A percentile compares a stretch with the other conserved stretches of the same genome.
Conservation (phyloP, 2,888 invertebrate genomes). For the Argyresthia albistria region DNA sequence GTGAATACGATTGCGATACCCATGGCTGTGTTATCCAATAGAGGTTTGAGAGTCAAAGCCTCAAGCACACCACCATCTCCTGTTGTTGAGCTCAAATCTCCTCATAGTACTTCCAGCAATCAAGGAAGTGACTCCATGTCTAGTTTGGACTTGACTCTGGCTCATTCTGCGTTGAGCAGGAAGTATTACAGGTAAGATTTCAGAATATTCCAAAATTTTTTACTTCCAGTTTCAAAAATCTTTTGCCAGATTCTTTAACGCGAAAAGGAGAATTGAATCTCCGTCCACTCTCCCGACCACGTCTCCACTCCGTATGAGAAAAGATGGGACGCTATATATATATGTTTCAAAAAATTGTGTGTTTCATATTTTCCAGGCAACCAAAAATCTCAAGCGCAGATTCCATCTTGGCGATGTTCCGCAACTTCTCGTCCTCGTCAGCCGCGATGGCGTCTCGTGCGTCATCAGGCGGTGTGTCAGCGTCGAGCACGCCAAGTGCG, state of each 20-base stretch:
- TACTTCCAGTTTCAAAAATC: not conserved
- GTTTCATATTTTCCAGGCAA: conserved; percentile 30
- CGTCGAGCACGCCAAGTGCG: conserved; percentile 81
- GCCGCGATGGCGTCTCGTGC: conserved; percentile 72
- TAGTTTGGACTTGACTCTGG: conserved; percentile 78
- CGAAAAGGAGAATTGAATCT: no score
- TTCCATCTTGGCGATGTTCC: conserved; percentile 84
- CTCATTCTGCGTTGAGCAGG: conserved; percentile 68
- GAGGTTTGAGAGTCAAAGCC: conserved; percentile 49
- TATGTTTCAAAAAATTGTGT: no score
- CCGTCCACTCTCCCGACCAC: no score
- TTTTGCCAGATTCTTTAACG: no score
- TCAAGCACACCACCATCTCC: conserved; percentile 77
- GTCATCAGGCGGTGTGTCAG: conserved; percentile 75
- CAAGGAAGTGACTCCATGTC: conserved; percentile 85
- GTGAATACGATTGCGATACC: conserved; percentile 64
- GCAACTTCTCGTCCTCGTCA: conserved; percentile 79
- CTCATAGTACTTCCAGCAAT: conserved; percentile 81
- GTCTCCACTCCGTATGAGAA: no score
- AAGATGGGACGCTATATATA: no score
- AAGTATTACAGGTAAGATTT: conserved; percentile 56
- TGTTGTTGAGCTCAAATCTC: conserved; percentile 72
- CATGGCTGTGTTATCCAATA: conserved; percentile 56
- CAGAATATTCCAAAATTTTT: not conserved
- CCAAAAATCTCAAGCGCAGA: conserved; percentile 84